Base-by-base conservation (phyloP, 2,113 vertebrate genomes). In the Glaucomys volans region DNA sequence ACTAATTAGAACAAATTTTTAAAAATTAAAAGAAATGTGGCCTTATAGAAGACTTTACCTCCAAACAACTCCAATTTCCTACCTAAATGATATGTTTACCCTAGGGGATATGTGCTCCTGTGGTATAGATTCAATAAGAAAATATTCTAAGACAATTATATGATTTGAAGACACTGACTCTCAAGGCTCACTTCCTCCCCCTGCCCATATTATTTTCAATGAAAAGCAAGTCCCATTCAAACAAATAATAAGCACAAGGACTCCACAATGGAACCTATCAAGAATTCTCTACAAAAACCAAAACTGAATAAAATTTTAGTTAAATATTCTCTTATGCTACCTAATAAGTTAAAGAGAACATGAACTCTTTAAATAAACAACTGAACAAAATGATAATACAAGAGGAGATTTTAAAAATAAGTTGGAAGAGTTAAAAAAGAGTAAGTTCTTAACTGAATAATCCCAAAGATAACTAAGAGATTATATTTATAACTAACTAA, bases 211-310 rank as follows among this genome's bases (percentile, higher is more conserved):
- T 84, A 83, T 83, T 95, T 95, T 88, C 87, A 94, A 89, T 54
- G 88, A 90, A 93, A 20, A 93, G 32, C 40, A 87, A 97, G 64
- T 42, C 40, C 8, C 50, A 83, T 80, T 95, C 69, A 91, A 95
- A 87, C 32, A 77, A 83, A 74, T 37, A 94, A 79, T 79, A 87
- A 93, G 9, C 57, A 83, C 42, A 93, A 80, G 75, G 86, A 71
- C 92, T 87, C 50, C 35, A 83, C 69, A 20, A 79, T 3, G 64
- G 54, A 95, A 77, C 7, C 40, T 84, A 92, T 82, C 66, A 91
- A 91, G 57, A 92, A 95, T 57, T 74, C 80, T 12, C 50, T 75
- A 95, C 4, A 90, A 95, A 92, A 80, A 76, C 0, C 24, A 9
- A 88, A 91, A 77, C 54, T 57, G 54, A 57, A 57, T 57, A 57